Evolutionary conservation across 2,888 invertebrate genomes (phyloP).

Genomic region (Andrena bicolor): DNA sequence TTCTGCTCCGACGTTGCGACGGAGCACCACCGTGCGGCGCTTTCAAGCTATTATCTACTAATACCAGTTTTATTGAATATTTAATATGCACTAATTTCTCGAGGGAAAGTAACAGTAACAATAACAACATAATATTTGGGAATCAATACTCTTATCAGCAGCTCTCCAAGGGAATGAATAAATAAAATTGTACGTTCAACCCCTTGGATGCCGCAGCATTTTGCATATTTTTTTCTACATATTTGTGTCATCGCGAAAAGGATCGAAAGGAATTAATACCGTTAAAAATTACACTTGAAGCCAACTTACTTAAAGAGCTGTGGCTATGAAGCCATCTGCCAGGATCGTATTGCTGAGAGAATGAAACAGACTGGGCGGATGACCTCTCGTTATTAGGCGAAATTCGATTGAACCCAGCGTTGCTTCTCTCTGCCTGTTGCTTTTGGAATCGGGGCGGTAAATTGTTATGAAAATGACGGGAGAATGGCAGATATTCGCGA

Average conservation of each 20-base stretch:
- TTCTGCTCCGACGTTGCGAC: constrained; percentile 78
- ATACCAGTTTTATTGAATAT: constrained; percentile 52
- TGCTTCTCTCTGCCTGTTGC: constrained; percentile 88
- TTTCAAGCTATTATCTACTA: constrained; percentile 76
- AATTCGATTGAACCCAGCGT: constrained; percentile 77
- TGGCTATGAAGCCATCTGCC: constrained; percentile 82
- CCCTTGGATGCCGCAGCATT: background rate
- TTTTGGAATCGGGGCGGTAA: constrained; percentile 95
- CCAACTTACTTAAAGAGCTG: constrained; percentile 78
- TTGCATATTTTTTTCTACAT: background rate
- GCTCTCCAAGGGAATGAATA: too few relatives aligned
- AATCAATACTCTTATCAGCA: too few relatives aligned
- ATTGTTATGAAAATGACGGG: constrained; percentile 92
- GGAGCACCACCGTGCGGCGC: constrained; percentile 76
- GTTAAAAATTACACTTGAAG: background rate
- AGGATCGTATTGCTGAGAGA: constrained; percentile 82
- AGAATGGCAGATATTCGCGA: constrained; percentile 87
- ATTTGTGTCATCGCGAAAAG: background rate
- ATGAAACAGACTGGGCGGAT: constrained; percentile 75
- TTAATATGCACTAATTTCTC: background rate
- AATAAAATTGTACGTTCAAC: background rate
- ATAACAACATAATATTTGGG: too few relatives aligned
- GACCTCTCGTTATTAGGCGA: constrained; percentile 82
- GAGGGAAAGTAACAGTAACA: background rate
- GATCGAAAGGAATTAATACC: background rate